Evolutionary conservation across 2,113 vertebrate species (phyloP), one percentile per base, ranked within the genome.

Genomic region (Cyprinodon brontotheroides): DNA sequence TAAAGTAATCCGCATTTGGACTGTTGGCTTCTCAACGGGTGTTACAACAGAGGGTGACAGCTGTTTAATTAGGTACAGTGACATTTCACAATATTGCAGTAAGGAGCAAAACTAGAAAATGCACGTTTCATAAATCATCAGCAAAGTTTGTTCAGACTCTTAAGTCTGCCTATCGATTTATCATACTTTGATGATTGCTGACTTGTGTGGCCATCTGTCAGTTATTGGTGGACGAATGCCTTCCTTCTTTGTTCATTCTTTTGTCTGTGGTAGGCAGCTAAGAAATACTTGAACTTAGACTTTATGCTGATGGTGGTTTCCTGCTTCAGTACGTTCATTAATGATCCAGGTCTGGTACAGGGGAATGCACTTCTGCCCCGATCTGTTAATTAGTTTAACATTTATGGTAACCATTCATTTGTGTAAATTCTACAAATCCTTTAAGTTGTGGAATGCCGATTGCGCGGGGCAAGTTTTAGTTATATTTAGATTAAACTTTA

Each of bases 1-100:
- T 84, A 77, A 82, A 85, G 80, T 83, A 86, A 86, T 89, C 84
- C 48, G 0, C 65, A 73, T 89, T 83, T 89, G 79, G 84, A 85
- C 86, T 76, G 78, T 74, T 70, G 72, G 79, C 70, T 78, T 82
- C 78, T 83, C 67, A 69, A 70, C 47, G 45, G 61, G 70, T 79
- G 81, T 75, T 57, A 22, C 45, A 6, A 67, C 81, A 72, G 45
- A 67, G 61, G 61, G 72, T 77, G 72, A 65, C 86, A 80, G 75
- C 45, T 14, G 77, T 73, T 89, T 86, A 88, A 85, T 83, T 87
- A 88, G 84, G 77, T 74, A 65, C 75, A 73, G 74, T 45, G 70
- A 50, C 71, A 65, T 82, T 71, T 59, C 70, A 74, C 74, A 71
- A 78, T 8, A 20, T 57, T 22, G 29, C 20, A 38, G 61, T 73